These are phyloP conservation scores for Chloroceryle inda DNA, from an alignment of 2,797 vertebrate species.

Conservation along the genomic window DNA sequence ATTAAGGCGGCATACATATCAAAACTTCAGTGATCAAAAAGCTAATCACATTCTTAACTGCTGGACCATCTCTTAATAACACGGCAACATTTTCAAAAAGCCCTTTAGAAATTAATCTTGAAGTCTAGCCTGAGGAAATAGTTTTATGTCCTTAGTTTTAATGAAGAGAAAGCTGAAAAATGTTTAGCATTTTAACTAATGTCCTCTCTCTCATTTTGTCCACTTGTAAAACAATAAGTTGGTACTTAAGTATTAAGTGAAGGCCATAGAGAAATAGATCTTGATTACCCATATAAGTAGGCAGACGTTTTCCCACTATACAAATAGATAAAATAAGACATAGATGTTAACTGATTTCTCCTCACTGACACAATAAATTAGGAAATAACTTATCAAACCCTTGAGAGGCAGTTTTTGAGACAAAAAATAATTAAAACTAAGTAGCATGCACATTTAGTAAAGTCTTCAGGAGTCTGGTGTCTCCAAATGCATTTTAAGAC, in stretches of 20 bases:
- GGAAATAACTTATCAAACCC: neutral
- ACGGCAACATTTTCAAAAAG: neutral
- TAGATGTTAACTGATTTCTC: neutral
- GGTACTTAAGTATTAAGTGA: conserved; percentile 3
- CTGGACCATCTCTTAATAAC: neutral
- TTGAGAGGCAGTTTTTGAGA: neutral
- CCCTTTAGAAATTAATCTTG: conserved; percentile 3
- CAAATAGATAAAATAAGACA: neutral
- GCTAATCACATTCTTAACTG: neutral
- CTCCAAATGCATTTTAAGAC: neutral
- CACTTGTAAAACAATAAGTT: neutral
- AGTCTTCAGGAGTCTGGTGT: neutral
- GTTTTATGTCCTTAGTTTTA: conserved; percentile 28
- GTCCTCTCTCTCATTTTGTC: neutral
- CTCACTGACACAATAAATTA: neutral
- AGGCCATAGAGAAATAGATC: neutral
- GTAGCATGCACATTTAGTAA: neutral
- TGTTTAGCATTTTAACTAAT: neutral
- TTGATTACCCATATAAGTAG: neutral
- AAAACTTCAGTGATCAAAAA: neutral
- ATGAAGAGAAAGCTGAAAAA: conserved; percentile 4
- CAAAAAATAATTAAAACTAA: neutral
- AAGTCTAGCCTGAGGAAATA: conserved; percentile 11
- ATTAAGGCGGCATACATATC: neutral
- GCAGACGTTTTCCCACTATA: neutral